Base-by-base conservation (phyloP, 2,113 vertebrate species). In the Antechinus stuartii region DNA sequence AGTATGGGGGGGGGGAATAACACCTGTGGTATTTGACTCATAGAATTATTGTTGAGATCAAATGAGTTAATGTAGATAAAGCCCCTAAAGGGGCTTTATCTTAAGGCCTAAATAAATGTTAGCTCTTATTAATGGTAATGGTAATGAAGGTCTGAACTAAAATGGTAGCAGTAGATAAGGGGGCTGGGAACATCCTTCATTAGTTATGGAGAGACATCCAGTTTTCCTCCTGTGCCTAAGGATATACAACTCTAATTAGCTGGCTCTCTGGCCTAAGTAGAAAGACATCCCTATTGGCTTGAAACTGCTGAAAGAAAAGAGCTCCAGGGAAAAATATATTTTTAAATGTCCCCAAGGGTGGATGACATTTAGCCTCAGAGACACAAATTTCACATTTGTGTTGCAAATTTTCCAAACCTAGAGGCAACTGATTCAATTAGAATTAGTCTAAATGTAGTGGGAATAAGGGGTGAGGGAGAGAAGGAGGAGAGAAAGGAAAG, bases 371-470 rank as follows among this genome's bases (percentile, higher is more conserved):
- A 57, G 90, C 8, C 95, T 89, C 50, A 92, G 90, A 26, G 92
- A 93, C 54, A 97, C 91, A 91, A 93, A 84, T 50, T 3, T 0
- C 0, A 26, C 57, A 55, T 97, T 98, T 98, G 95, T 97, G 92
- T 97, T 96, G 95, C 96, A 94, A 96, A 97, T 98, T 95, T 96
- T 94, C 96, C 96, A 90, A 57, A 93, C 93, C 94, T 50, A 26
- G 2, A 42, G 95, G 95, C 95, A 96, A 97, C 96, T 61, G 94
- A 95, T 97, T 97, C 91, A 97, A n/a, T 93, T 35, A 47, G 68
- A 49, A 57, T 0, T 84, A 52, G 19, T 68, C 93, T 91, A 0
- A 54, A 95, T 90, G 61, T 92, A 0, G 52, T 8, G 8, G 46
- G 92, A 46, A 0, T 2, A 0, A 5, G 90, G 54, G 76, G 56